Base-by-base conservation (phyloP, 2,888 invertebrate species). In the Neuroscelio doddi region DNA sequence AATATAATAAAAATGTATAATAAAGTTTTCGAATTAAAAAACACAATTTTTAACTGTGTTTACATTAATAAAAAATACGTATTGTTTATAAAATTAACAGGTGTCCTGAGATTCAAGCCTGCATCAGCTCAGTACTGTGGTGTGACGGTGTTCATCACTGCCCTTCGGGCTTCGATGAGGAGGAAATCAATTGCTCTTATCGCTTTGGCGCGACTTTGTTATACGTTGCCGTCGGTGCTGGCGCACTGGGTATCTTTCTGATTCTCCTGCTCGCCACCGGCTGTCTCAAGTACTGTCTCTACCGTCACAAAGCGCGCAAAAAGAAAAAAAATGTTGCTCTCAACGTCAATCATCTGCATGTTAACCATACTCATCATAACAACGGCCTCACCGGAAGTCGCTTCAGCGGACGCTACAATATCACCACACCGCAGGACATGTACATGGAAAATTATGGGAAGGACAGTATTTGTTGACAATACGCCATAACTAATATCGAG, bases 141-240 rank as follows among this genome's bases (percentile, higher is more conserved):
- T 94, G 93, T 82, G 93, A 94, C 79, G 93, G 93, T 0, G 88
- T 90, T 34, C 86, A 89, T 1, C 93, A 94, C 77, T 94, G 94
- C 79, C 93, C 93, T 9, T 92, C 93, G 2, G 93, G 93, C 1
- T 92, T 89, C 82, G 94, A 93, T 80, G 93, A 93, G 85, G 91
- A 91, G 69, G 92, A 92, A 75, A 87, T 89, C 1, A 92, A 92
- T 77, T 93, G 93, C 80, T 90, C 91, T 16, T 90, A 91, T 69
- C 89, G 89, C 57, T 89, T 90, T 74, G 89, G 90, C 10, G 85
- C 92, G 42, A 90, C 92, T 2, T 86, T 90, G 34, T 87, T 90
- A 7, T 91, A 90, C 77, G 87, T 91, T n/a, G 88, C 89, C 3
- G 87, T 90, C 2, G 89, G 88, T 3, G 90, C 88, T n/a, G 90